These are phyloP conservation scores for Stichodactyla helianthus DNA, from an alignment of 64 coral and sea anemone species.

Conservation along the genomic window DNA sequence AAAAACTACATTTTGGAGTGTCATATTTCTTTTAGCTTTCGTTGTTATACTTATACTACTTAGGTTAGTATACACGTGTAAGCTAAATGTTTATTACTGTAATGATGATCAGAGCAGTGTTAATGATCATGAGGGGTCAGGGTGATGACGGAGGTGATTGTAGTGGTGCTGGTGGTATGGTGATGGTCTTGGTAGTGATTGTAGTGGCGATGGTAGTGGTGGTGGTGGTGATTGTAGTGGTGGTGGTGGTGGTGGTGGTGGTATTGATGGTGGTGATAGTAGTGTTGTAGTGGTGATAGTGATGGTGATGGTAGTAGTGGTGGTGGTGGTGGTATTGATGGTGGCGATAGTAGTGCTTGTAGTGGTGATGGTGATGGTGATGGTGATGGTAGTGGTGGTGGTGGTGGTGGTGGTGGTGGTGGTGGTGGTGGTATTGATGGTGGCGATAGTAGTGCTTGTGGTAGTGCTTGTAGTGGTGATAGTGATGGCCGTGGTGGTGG, in stretches of 20 bases:
- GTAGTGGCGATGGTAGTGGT: neutral
- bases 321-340: neutral
- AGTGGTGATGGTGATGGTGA: neutral
- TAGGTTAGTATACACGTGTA: neutral
- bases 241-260: neutral
- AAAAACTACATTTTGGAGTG: conserved; percentile 2
- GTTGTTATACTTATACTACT: neutral
- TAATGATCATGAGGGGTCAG: neutral
- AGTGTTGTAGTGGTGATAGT: neutral
- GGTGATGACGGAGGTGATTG: neutral
- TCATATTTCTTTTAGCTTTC: neutral
- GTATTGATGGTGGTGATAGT: too few species aligned
- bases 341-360: neutral
- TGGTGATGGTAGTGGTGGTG: neutral
- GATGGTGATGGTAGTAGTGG: neutral
- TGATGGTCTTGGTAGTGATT: neutral
- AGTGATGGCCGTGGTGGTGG: too few species aligned
- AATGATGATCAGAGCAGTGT: neutral
- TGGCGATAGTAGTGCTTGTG: too few species aligned
- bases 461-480: too few species aligned
- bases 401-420: too few species aligned
- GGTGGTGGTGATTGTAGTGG: neutral
- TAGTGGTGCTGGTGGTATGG: neutral
- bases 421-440: too few species aligned
- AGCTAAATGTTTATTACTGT: neutral